phyloP scores from a whole-genome alignment of 2,797 vertebrate genomes.

The Anisognathus igniventris region DNA sequence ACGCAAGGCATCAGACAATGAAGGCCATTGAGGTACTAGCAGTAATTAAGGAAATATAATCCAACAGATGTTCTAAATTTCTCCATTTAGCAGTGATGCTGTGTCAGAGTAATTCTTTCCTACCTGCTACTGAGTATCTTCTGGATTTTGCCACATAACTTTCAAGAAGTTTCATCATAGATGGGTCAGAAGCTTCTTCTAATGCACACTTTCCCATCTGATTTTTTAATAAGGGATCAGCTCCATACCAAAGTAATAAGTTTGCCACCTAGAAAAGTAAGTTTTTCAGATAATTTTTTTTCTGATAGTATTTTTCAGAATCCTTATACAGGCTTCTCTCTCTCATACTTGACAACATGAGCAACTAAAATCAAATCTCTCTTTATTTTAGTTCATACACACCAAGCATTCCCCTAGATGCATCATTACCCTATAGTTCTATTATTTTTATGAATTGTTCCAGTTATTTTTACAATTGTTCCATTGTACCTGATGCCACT shows the following conservation, averaged over 20 bases:
- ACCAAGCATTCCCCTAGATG: background rate
- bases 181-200: conserved; percentile 50
- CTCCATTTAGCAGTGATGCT: background rate
- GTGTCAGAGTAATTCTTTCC: background rate
- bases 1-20: background rate
- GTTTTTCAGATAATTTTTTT: background rate
- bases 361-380: background rate
- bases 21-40: background rate
- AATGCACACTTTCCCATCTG: conserved; percentile 65
- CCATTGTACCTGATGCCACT: background rate
- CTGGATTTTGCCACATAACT: background rate
- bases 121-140: conserved; percentile 48
- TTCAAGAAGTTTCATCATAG: conserved; percentile 62
- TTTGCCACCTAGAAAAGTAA: conserved; percentile 63
- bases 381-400: background rate
- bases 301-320: background rate
- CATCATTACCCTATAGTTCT: background rate
- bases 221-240: conserved; percentile 68
- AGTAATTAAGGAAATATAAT: background rate
- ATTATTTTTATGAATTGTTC: background rate
- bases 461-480: background rate
- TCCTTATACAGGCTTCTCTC: background rate
- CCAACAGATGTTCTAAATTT: background rate
- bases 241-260: conserved; percentile 74
- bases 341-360: rapidly evolving